phyloP scores from a whole-genome alignment of 1,140 invertebrate species.

The Batillaria attramentaria region DNA sequence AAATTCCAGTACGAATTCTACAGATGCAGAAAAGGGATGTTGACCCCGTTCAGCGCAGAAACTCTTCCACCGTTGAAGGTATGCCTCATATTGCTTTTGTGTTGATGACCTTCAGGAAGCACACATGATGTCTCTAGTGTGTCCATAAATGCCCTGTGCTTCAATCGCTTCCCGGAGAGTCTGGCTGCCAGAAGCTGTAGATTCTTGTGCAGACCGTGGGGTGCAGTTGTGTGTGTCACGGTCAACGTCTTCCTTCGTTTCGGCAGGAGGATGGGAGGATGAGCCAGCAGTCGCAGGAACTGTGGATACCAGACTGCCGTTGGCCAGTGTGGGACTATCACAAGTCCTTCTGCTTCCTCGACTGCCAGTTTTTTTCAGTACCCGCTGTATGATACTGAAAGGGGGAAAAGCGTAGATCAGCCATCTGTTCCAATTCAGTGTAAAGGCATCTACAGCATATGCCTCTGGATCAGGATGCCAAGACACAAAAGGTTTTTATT shows the following conservation, averaged over 20 bases:
- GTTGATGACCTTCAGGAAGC: slow-evolving; percentile 31
- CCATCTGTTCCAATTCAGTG: background rate
- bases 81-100: slow-evolving; percentile 35
- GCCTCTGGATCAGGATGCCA: slow-evolving; percentile 5
- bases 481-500: background rate
- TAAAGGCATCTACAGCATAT: background rate
- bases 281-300: background rate
- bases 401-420: background rate
- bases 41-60: slow-evolving; percentile 30
- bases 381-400: background rate
- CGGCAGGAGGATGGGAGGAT: background rate
- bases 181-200: background rate
- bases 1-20: slow-evolving; percentile 31
- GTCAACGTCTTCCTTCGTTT: background rate
- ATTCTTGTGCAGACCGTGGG: background rate
- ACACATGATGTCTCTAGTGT: slow-evolving; percentile 30
- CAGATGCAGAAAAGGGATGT: slow-evolving; percentile 30
- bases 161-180: background rate
- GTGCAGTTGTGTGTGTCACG: background rate
- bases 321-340: slow-evolving; percentile 11
- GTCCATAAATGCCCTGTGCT: slow-evolving; percentile 27
- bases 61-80: slow-evolving; percentile 31
- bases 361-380: background rate
- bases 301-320: slow-evolving; percentile 2
- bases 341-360: background rate